Percentiles rank a stretch among this genome's conserved stretches.
Conservation (phyloP, 1,140 invertebrate genomes). For the Dryas iulia region DNA sequence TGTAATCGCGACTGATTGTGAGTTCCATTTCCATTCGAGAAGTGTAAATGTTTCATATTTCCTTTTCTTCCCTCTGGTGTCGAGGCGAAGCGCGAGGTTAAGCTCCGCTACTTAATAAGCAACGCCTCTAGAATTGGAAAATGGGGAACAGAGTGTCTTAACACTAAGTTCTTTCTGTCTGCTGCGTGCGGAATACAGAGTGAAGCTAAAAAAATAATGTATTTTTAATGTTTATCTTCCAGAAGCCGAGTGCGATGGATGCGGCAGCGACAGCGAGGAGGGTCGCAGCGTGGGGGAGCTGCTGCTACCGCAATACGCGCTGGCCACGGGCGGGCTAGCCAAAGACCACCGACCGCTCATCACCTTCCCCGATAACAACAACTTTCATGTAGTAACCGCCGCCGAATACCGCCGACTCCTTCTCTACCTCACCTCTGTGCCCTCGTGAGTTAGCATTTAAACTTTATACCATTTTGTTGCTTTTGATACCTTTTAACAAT, state of each 20-base stretch:
- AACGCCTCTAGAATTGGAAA: too few relatives aligned
- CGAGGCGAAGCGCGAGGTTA: too few relatives aligned
- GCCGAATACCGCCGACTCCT: constrained; percentile 95
- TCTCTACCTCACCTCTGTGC: constrained; percentile 96
- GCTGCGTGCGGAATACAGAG: too few relatives aligned
- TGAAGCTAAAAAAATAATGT: too few relatives aligned
- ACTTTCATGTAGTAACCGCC: constrained; percentile 90
- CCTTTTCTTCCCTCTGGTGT: too few relatives aligned
- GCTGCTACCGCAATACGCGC: constrained; percentile 91
- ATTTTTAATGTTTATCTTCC: constrained; percentile 37
- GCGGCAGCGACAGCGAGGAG: constrained; percentile 62
- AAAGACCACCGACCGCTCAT: constrained; percentile 94
- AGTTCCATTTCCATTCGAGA: too few relatives aligned
- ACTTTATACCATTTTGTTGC: not conserved
- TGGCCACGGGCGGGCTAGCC: constrained; percentile 95
- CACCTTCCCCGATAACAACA: constrained; percentile 95
- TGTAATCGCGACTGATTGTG: too few relatives aligned
- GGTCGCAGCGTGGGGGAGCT: constrained; percentile 87
- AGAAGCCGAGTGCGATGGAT: constrained; percentile 78
- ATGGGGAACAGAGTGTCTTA: too few relatives aligned
- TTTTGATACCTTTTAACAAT: too few relatives aligned
- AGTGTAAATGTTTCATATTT: too few relatives aligned
- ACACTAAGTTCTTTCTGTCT: too few relatives aligned
- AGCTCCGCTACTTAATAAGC: too few relatives aligned
- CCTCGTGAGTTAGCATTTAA: constrained; percentile 86